These are phyloP conservation scores for Drosophila diplacantha DNA, from an alignment of 2,888 invertebrate species.

Conservation along the genomic window DNA sequence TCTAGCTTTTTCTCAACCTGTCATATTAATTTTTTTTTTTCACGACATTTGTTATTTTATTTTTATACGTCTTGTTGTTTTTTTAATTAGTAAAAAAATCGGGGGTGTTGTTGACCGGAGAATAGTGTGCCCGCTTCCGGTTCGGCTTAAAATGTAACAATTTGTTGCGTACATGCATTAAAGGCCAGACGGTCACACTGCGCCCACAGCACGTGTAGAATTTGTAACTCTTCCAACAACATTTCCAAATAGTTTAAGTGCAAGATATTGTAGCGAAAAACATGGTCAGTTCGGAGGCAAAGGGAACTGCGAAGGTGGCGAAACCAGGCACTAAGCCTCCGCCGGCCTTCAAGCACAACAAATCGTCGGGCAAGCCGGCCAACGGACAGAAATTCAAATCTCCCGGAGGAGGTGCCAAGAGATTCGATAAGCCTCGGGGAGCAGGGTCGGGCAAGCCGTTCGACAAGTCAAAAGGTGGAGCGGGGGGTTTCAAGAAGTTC, in stretches of 20 bases:
- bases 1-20: no score
- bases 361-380: slow-evolving; percentile 2
- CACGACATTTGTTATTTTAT: no score
- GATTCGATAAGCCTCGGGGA: neutral
- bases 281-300: slow-evolving; percentile 32
- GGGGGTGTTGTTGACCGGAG: no score
- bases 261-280: neutral
- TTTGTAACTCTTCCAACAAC: slow-evolving; percentile 10
- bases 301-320: slow-evolving; percentile 24
- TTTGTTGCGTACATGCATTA: fast-evolving
- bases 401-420: slow-evolving; percentile 9
- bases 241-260: slow-evolving; percentile 14
- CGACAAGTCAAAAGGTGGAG: neutral
- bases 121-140: neutral
- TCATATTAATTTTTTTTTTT: no score
- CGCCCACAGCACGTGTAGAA: slow-evolving; percentile 22
- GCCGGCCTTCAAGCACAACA: slow-evolving; percentile 17
- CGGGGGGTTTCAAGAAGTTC: slow-evolving; percentile 8
- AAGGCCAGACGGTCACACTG: slow-evolving; percentile 3
- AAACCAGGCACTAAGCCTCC: slow-evolving; percentile 4
- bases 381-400: slow-evolving; percentile 20
- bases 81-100: no score
- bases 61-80: no score
- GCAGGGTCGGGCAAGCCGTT: neutral
- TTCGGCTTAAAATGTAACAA: neutral